Base-by-base conservation (phyloP, 2,888 invertebrate genomes). In the Megastigmus dorsalis region DNA sequence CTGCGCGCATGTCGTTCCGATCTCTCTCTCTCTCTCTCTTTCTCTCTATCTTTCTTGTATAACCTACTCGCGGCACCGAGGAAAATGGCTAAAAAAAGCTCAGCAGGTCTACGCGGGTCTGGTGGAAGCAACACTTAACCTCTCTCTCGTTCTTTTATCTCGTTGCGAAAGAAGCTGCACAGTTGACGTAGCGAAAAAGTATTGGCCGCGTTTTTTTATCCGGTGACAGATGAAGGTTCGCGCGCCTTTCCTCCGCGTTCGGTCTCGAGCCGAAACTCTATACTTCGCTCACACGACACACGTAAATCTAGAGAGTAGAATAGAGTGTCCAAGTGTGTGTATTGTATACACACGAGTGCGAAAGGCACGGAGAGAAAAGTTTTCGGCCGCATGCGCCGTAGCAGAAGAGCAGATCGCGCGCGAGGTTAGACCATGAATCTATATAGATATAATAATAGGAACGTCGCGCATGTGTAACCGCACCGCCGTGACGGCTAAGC, bases 361-460 rank as follows among this genome's bases (percentile, higher is more conserved):
- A 57, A 13, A 36, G 28, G 48, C 48, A 30, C 6, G 15, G 41
- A 28, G 20, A 15, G 13, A 15, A 15, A 20, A 1, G 66, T 4
- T 18, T 20, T 30, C 9, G 41, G 36, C 54, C 73, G 73, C 73
- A 74, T 67, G 67, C 73, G 73, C 73, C 38, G 62, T 74, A 74
- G 73, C 73, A 68, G 73, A 74, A 67, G 73, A 74, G 67, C n/a
- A n/a, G n/a, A n/a, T 9, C n/a, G 45, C 43, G 30, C 55, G 45
- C 48, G 48, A n/a, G 45, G n/a, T n/a, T n/a, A n/a, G 6, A 6
- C 26, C 28, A 20, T 4, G 9, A 20, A 18, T 13, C 15, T 52
- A 38, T 41, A n/a, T 41, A 52, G 52, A n/a, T n/a, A n/a, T n/a
- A n/a, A n/a, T n/a, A n/a, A n/a, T n/a, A n/a, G n/a, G n/a, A n/a